A percentile compares a stretch with the other conserved stretches of the same genome.
Evolutionary conservation across 2,113 vertebrate genomes (phyloP).

Genomic region (Aplodontia rufa): DNA sequence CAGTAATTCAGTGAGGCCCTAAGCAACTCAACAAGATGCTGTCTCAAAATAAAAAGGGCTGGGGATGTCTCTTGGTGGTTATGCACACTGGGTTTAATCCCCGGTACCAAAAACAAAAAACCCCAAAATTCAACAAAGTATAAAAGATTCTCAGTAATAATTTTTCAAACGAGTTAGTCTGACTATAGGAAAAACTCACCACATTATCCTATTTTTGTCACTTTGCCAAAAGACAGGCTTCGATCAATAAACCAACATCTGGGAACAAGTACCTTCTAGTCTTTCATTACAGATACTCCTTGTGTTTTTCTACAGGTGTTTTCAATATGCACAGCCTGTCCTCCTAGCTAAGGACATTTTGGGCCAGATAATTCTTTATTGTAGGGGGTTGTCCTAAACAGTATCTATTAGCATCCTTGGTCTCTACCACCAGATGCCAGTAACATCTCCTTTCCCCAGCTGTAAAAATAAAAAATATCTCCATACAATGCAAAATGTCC

Average conservation of each 20-base stretch:
- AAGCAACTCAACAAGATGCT: too few relatives aligned
- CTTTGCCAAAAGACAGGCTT: not conserved
- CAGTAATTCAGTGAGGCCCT: too few relatives aligned
- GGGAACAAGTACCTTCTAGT: slow-evolving; percentile 4
- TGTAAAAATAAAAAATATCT: not conserved
- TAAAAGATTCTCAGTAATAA: slow-evolving; percentile 30
- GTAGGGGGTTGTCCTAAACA: not conserved
- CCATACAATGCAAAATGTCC: not conserved
- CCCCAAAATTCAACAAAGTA: not conserved
- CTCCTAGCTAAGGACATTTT: not conserved
- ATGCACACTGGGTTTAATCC: too few relatives aligned
- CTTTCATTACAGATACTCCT: not conserved
- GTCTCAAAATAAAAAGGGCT: too few relatives aligned
- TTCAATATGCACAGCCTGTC: not conserved
- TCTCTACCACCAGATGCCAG: not conserved
- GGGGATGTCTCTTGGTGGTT: too few relatives aligned
- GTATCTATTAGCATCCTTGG: not conserved
- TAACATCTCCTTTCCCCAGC: not conserved
- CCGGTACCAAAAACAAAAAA: not conserved
- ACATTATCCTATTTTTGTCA: slow-evolving; percentile 5
- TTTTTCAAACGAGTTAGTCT: slow-evolving; percentile 4
- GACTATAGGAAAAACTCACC: slow-evolving; percentile 27
- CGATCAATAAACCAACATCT: not conserved
- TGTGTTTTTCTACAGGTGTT: not conserved
- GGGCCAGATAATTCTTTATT: not conserved